These are phyloP conservation scores for Yponomeuta malinellus DNA, from an alignment of 2,888 invertebrate genomes.

Conservation along the genomic window DNA sequence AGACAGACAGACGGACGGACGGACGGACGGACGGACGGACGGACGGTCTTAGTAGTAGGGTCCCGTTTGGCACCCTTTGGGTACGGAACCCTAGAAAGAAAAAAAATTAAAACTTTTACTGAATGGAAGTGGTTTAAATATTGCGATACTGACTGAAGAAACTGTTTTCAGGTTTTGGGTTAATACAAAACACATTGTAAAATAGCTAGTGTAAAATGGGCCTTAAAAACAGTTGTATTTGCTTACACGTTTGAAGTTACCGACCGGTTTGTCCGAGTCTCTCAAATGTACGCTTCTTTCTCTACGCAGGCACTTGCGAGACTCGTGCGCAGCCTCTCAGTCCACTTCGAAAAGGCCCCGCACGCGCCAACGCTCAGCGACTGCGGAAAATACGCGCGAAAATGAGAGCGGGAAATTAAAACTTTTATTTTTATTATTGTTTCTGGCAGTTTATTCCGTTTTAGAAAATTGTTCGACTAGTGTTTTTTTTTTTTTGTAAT, in stretches of 20 bases:
- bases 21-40: too few species aligned
- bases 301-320: constrained; percentile 25
- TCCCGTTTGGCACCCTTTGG: too few species aligned
- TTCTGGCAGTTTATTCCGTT: neutral
- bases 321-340: constrained; percentile 38
- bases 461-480: neutral
- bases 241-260: constrained; percentile 23
- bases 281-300: constrained; percentile 32
- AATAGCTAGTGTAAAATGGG: neutral
- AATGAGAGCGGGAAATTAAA: constrained; percentile 45
- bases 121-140: too few species aligned
- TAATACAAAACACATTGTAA: too few species aligned
- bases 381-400: constrained; percentile 42
- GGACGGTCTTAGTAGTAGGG: too few species aligned
- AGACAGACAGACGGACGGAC: too few species aligned
- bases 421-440: constrained; percentile 17
- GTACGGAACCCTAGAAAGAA: too few species aligned
- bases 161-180: too few species aligned
- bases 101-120: too few species aligned
- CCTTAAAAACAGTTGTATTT: neutral
- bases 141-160: too few species aligned
- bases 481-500: constrained; percentile 17
- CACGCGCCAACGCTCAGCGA: neutral
- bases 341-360: constrained; percentile 49
- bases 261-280: constrained; percentile 39